Evolutionary conservation across 2,113 vertebrate genomes (phyloP).

Genomic region (Zeus faber): DNA sequence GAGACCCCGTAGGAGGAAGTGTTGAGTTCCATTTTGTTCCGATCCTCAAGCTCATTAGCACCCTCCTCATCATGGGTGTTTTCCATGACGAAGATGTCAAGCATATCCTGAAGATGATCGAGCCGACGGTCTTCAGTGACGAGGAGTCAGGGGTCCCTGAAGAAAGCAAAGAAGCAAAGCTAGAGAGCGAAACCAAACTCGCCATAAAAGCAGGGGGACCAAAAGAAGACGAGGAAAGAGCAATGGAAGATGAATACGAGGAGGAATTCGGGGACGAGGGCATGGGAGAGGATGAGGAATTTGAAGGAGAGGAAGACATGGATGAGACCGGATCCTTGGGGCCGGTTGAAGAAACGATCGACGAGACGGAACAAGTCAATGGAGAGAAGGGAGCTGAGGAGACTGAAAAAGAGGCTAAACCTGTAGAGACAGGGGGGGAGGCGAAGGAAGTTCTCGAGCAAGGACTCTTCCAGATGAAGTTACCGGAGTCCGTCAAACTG

Average conservation of each 20-base stretch:
- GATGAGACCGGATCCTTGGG: slow-evolving; percentile 20
- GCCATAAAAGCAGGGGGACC: slow-evolving; percentile 37
- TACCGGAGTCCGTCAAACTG: slow-evolving; percentile 91
- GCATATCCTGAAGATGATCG: slow-evolving; percentile 85
- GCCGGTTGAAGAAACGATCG: slow-evolving; percentile 33
- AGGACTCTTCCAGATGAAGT: slow-evolving; percentile 92
- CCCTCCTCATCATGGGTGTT: slow-evolving; percentile 89
- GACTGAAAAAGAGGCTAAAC: slow-evolving; percentile 58
- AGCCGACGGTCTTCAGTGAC: slow-evolving; percentile 84
- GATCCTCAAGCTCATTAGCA: slow-evolving; percentile 90
- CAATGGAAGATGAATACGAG: slow-evolving; percentile 43
- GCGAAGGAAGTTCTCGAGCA: slow-evolving; percentile 73
- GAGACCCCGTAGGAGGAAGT: slow-evolving; percentile 92
- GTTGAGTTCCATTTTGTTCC: slow-evolving; percentile 95
- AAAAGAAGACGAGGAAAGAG: slow-evolving; percentile 53
- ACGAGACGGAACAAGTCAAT: slow-evolving; percentile 46
- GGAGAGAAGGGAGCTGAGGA: slow-evolving; percentile 62
- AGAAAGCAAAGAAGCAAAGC: slow-evolving; percentile 10
- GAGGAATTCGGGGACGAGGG: slow-evolving; percentile 65
- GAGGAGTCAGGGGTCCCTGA: slow-evolving; percentile 38
- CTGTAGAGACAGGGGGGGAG: slow-evolving; percentile 43
- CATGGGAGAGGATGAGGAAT: slow-evolving; percentile 52
- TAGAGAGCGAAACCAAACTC: slow-evolving; percentile 50
- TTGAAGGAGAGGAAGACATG: slow-evolving; percentile 56
- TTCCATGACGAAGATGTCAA: slow-evolving; percentile 84